Conservation (phyloP, 1,140 invertebrate species). For the Ips typographus region DNA sequence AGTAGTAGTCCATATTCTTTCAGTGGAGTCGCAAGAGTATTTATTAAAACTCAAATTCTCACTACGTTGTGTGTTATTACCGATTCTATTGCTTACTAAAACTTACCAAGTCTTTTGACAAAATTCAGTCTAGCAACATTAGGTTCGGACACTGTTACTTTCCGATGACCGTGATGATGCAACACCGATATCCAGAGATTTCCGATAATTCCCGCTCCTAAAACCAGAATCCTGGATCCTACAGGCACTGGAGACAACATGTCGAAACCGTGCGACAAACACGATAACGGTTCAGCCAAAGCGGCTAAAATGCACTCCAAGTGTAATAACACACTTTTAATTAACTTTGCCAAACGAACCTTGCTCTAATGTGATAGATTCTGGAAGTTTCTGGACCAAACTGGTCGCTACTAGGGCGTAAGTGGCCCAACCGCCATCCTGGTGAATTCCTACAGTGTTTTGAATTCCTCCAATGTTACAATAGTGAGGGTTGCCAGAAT, state of each 20-base stretch:
- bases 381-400: constrained; percentile 60
- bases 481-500: constrained; percentile 62
- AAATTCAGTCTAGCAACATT: constrained; percentile 58
- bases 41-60: too few relatives aligned
- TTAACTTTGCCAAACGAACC: constrained; percentile 48
- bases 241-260: constrained; percentile 60
- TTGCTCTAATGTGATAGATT: constrained; percentile 57
- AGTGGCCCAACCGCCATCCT: constrained; percentile 68
- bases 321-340: not conserved
- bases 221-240: constrained; percentile 63
- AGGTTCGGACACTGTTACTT: constrained; percentile 66
- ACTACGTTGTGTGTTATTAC: too few relatives aligned
- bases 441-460: constrained; percentile 65
- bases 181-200: constrained; percentile 65
- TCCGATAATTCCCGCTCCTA: constrained; percentile 72
- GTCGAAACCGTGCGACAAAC: constrained; percentile 67
- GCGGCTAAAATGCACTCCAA: constrained; percentile 52
- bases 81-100: not conserved
- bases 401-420: constrained; percentile 60
- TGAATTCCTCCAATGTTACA: constrained; percentile 62
- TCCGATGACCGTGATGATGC: constrained; percentile 66
- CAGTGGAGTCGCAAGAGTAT: too few relatives aligned
- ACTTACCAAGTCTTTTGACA: constrained; percentile 60
- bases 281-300: constrained; percentile 67
- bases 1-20: too few relatives aligned